Base-by-base conservation (phyloP, 2,888 invertebrate species). In the Lamellibrachia satsuma region DNA sequence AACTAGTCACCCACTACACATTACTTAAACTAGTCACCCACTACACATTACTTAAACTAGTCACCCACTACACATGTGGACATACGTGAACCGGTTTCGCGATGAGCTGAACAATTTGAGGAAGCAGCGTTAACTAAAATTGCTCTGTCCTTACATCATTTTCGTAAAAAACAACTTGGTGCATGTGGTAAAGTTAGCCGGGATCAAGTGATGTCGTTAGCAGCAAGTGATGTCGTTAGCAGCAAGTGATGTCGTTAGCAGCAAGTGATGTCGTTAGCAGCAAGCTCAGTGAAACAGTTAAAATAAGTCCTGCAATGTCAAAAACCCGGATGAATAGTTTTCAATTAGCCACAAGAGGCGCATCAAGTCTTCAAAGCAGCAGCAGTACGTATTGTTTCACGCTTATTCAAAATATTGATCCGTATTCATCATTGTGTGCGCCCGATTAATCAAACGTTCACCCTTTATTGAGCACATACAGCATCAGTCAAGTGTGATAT, bases 401-500 rank as follows among this genome's bases (percentile, higher is more conserved):
- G 22, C n/a, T 75, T 75, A 75, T 22, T 15, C n/a, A 75, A 6
- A 75, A 4, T 22, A 75, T 22, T 75, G 75, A 4, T 6, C 75
- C 15, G 75, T 75, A 75, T 15, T 15, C 75, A 22, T 11, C 75
- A 75, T 22, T 75, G 15, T 75, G 3, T 75, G n/a, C 75, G 75
- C 75, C 75, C 75, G 75, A 75, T 75, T 15, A 15, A 75, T 75
- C 3, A 75, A 75, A 75, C 75, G 75, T 11, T 75, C 75, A 75
- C 75, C 22, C 75, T 75, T 75, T n/a, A 75, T 75, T 75, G 75
- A 22, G 15, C 75, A 75, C 22, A 75, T 75, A 22, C 15, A 75
- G 75, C 75, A 75, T 75, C 75, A 75, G 15, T 75, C 75, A 75
- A 75, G 75, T n/a, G n/a, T 75, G 75, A 75, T 75, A 75, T 75